Evolutionary conservation across 2,888 invertebrate species (phyloP).

Genomic region (Anodontia alba): DNA sequence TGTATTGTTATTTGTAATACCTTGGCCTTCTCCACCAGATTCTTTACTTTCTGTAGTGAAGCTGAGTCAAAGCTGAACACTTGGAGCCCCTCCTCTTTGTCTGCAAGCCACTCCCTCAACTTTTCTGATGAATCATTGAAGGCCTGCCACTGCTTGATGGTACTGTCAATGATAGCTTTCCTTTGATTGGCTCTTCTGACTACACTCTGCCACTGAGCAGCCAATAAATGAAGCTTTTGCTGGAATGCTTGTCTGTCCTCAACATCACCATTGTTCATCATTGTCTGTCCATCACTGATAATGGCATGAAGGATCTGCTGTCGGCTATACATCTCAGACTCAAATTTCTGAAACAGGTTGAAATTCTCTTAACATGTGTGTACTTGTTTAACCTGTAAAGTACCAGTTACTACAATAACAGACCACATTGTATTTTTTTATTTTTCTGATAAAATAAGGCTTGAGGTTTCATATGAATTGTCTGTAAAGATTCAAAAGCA

Average conservation of each 20-base stretch:
- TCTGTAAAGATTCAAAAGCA: too few relatives aligned
- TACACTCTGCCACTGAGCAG: conserved; percentile 84
- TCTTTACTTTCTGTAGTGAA: conserved; percentile 77
- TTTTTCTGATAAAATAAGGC: too few relatives aligned
- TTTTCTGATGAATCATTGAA: conserved; percentile 76
- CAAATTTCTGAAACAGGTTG: conserved; percentile 77
- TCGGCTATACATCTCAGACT: conserved; percentile 79
- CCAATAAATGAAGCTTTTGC: conserved; percentile 79
- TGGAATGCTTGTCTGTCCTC: conserved; percentile 80
- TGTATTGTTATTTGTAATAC: too few relatives aligned
- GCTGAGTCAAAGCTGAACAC: conserved; percentile 74
- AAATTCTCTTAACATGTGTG: too few relatives aligned
- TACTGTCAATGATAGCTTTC: conserved; percentile 79
- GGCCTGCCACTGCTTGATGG: conserved; percentile 78
- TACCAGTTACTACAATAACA: neutral
- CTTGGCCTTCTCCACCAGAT: conserved; percentile 75
- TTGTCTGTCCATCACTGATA: conserved; percentile 81
- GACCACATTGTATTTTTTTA: neutral
- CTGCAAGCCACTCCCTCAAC: conserved; percentile 76
- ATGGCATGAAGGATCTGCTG: conserved; percentile 83
- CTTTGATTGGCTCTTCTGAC: conserved; percentile 78
- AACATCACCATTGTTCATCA: conserved; percentile 77
- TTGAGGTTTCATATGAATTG: too few relatives aligned
- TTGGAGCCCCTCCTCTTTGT: conserved; percentile 75
- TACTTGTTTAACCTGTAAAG: too few relatives aligned